Conservation (phyloP, 1,140 invertebrate species). For the Heterodera carotae region DNA sequence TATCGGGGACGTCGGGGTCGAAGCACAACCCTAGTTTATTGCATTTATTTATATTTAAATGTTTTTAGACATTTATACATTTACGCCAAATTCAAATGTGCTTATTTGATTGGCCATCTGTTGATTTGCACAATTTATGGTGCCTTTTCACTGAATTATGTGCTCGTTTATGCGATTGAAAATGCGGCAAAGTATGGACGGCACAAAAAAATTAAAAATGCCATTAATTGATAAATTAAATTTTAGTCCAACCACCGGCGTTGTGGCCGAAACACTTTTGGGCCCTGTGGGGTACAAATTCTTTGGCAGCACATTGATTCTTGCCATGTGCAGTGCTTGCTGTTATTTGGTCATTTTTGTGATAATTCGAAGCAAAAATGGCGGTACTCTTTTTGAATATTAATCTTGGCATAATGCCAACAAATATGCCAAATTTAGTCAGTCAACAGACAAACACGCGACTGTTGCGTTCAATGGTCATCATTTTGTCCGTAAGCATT, state of each 20-base stretch:
- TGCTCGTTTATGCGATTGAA: conserved; percentile 11
- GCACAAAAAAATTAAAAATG: not conserved
- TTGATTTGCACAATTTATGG: conserved; percentile 8
- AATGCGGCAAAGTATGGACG: conserved; percentile 15
- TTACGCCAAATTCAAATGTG: not conserved
- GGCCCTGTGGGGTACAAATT: not conserved
- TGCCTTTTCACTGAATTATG: conserved; percentile 8
- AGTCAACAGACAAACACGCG: conserved; percentile 24
- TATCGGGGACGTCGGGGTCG: too few species aligned
- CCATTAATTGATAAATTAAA: not conserved
- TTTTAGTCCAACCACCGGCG: conserved; percentile 17
- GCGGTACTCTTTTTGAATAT: not conserved
- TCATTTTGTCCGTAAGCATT: conserved; percentile 15
- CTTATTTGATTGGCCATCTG: conserved; percentile 6
- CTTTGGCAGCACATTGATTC: not conserved
- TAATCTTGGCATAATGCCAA: not conserved
- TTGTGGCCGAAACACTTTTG: not conserved
- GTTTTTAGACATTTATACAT: conserved; percentile 1
- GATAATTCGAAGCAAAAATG: conserved; percentile 23
- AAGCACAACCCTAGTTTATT: too few species aligned
- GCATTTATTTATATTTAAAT: not conserved
- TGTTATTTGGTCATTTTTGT: conserved; percentile 19
- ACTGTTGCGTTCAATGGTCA: conserved; percentile 17
- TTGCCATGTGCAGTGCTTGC: not conserved
- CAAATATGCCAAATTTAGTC: not conserved